phyloP scores from a whole-genome alignment of 1,140 invertebrate genomes.

The Lasioglossum baleicum region DNA sequence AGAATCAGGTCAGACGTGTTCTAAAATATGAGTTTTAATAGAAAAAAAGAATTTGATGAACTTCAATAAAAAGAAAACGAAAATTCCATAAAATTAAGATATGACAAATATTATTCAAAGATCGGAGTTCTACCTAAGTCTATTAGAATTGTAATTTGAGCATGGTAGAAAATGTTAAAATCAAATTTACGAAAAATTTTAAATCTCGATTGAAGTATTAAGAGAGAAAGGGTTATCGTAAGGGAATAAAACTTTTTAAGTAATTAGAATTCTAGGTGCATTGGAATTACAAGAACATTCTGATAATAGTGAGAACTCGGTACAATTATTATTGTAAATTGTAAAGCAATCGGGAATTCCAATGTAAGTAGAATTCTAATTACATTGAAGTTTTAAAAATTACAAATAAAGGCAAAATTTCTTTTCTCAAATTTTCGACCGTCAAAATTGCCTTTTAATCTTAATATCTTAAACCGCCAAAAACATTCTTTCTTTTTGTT shows the following conservation, averaged over 20 bases:
- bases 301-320: slow-evolving; percentile 7
- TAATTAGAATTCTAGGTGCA: slow-evolving; percentile 32
- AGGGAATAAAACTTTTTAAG: slow-evolving; percentile 18
- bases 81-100: slow-evolving; percentile 8
- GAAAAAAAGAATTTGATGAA: slow-evolving; percentile 8
- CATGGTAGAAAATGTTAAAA: slow-evolving; percentile 6
- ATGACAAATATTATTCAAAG: not conserved
- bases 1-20: slow-evolving; percentile 4
- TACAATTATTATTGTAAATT: not conserved
- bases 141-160: not conserved
- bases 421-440: slow-evolving; percentile 26
- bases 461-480: slow-evolving; percentile 36
- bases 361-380: slow-evolving; percentile 38
- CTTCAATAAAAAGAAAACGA: slow-evolving; percentile 10
- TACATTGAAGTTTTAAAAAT: slow-evolving; percentile 21
- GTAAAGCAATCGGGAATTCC: slow-evolving; percentile 21
- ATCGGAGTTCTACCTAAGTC: slow-evolving; percentile 6
- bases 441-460: slow-evolving; percentile 35
- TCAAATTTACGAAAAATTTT: not conserved
- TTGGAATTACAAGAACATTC: slow-evolving; percentile 24
- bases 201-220: slow-evolving; percentile 13
- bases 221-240: not conserved
- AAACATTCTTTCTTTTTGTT: slow-evolving; percentile 20
- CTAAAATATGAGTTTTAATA: slow-evolving; percentile 19
- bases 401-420: slow-evolving; percentile 34